phyloP scores from a whole-genome alignment of 2,113 vertebrate genomes.

The Mastomys natalensis region DNA sequence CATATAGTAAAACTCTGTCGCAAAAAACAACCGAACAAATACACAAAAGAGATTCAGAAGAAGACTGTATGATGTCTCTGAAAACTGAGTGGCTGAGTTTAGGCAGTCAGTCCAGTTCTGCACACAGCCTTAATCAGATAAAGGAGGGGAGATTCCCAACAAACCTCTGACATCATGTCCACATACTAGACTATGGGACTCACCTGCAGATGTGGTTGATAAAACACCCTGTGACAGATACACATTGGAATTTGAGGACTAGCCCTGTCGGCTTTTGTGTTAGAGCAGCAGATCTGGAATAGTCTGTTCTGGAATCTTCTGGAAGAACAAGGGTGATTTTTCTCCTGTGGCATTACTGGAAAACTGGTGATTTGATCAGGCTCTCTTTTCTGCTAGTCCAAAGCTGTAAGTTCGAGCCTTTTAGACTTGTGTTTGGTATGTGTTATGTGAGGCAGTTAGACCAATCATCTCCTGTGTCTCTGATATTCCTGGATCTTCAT shows the following conservation, averaged over 20 bases:
- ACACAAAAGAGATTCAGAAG: background rate
- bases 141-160: background rate
- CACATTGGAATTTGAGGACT: constrained; percentile 46
- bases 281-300: constrained; percentile 3
- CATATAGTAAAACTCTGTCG: too few species aligned
- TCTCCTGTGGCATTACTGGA: constrained; percentile 33
- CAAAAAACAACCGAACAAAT: background rate
- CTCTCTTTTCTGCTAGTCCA: constrained; percentile 27
- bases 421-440: constrained; percentile 27
- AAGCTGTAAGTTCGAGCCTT: background rate
- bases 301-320: constrained; percentile 36
- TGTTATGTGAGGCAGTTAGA: background rate
- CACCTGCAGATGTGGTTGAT: background rate
- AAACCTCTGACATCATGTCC: background rate
- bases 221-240: constrained; percentile 26
- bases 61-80: background rate
- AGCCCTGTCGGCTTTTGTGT: constrained; percentile 28
- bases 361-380: constrained; percentile 29
- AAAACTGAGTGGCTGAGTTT: background rate
- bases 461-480: background rate
- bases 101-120: background rate
- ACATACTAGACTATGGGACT: background rate
- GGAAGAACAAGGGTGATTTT: background rate
- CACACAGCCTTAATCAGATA: background rate
- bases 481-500: constrained; percentile 18